A percentile compares a stretch with the other conserved stretches of the same genome.
These are phyloP conservation scores for Bubo scandiacus DNA, from an alignment of 2,113 vertebrate species.

Conservation along the genomic window DNA sequence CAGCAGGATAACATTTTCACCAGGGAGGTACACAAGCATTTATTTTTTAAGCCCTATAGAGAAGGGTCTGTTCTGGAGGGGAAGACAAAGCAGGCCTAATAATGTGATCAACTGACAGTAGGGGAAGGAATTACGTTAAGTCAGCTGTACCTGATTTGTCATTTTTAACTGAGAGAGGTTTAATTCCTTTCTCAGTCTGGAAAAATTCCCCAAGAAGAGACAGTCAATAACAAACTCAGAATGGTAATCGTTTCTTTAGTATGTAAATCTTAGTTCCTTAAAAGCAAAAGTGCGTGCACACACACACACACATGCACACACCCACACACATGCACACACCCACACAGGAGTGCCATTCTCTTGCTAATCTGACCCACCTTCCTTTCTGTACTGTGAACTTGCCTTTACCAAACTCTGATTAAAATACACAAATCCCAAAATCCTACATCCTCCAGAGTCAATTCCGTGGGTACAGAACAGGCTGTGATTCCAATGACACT, in stretches of 20 bases:
- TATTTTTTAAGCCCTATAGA: background rate
- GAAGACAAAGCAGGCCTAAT: background rate
- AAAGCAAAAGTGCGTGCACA: background rate
- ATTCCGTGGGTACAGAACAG: background rate
- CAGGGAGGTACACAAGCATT: background rate
- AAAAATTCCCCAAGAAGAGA: background rate
- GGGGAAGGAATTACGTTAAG: background rate
- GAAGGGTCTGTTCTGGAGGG: background rate
- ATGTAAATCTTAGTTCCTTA: conserved; percentile 1
- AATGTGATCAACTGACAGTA: background rate
- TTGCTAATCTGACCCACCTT: background rate
- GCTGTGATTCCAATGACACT: background rate
- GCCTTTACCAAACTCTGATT: background rate
- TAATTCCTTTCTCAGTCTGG: background rate
- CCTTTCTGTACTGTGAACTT: background rate
- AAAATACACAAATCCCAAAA: background rate
- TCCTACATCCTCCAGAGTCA: background rate
- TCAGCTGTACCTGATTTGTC: background rate
- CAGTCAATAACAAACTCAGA: background rate
- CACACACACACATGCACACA: background rate
- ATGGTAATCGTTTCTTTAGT: background rate
- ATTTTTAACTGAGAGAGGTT: background rate
- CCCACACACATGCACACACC: background rate
- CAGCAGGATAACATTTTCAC: background rate
- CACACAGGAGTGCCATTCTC: background rate